A percentile compares a stretch with the other conserved stretches of the same genome.
phyloP scores from a whole-genome alignment of 2,113 vertebrate species.

The Pterocles gutturalis region DNA sequence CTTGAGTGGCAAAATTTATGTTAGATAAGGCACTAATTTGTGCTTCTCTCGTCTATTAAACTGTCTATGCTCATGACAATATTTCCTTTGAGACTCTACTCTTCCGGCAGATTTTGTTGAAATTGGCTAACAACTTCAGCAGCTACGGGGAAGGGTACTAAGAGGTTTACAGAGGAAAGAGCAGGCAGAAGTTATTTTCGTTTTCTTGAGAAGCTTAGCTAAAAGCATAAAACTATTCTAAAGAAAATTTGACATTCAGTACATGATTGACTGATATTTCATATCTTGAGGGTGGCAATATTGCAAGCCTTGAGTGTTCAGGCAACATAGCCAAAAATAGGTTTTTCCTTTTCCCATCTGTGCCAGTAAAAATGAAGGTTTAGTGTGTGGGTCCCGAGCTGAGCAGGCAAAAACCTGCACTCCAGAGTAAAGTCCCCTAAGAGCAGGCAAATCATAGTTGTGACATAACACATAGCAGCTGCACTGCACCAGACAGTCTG shows the following conservation, averaged over 20 bases:
- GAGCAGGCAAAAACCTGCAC: neutral
- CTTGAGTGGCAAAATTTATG: neutral
- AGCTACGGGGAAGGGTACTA: neutral
- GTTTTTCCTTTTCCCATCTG: neutral
- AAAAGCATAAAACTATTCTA: neutral
- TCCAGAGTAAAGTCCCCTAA: neutral
- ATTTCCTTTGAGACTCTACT: neutral
- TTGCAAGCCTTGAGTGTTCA: neutral
- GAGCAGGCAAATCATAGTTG: neutral
- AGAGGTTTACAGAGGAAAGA: neutral
- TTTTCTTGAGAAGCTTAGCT: neutral
- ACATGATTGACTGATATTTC: neutral
- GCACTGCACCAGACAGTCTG: neutral
- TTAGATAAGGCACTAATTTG: neutral
- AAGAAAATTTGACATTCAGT: neutral
- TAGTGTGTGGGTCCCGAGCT: neutral
- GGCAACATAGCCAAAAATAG: neutral
- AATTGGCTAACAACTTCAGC: neutral
- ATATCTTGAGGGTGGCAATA: fast-evolving
- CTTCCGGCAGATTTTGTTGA: neutral
- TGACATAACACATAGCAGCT: neutral
- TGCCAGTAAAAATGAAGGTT: neutral
- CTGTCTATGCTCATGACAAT: neutral
- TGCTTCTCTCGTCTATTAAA: neutral
- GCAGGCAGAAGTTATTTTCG: neutral